A percentile compares a stretch with the other conserved stretches of the same genome.
These are phyloP conservation scores for Heliconius hewitsoni DNA, from an alignment of 1,140 invertebrate genomes.

Conservation along the genomic window DNA sequence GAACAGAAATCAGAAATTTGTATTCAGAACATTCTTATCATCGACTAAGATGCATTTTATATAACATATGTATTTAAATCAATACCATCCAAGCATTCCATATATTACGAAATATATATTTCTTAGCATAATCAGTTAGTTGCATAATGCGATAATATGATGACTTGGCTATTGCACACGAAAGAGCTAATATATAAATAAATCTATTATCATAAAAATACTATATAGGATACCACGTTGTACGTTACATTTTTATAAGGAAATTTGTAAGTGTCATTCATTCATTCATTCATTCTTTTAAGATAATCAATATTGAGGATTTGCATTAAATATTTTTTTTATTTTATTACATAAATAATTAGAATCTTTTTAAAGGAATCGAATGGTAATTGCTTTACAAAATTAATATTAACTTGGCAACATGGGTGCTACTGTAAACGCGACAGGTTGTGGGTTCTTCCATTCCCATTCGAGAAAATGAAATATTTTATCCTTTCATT, in stretches of 20 bases:
- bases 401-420: too few relatives aligned
- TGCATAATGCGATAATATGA: slow-evolving; percentile 5
- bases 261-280: too few relatives aligned
- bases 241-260: neutral
- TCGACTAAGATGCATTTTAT: neutral
- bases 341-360: too few relatives aligned
- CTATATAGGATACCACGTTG: neutral
- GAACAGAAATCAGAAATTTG: neutral
- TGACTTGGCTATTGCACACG: neutral
- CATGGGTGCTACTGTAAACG: too few relatives aligned
- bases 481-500: too few relatives aligned
- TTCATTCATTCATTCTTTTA: too few relatives aligned
- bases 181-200: neutral
- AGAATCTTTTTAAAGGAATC: too few relatives aligned
- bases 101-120: slow-evolving; percentile 3
- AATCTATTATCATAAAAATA: neutral
- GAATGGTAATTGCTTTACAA: too few relatives aligned
- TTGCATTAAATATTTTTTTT: too few relatives aligned
- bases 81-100: neutral
- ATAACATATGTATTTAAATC: neutral
- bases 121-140: neutral
- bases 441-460: too few relatives aligned
- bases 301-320: too few relatives aligned
- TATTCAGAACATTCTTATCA: neutral
- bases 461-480: too few relatives aligned